These are phyloP conservation scores for Hipposideros armiger DNA, from an alignment of 2,113 vertebrate genomes.

Conservation along the genomic window DNA sequence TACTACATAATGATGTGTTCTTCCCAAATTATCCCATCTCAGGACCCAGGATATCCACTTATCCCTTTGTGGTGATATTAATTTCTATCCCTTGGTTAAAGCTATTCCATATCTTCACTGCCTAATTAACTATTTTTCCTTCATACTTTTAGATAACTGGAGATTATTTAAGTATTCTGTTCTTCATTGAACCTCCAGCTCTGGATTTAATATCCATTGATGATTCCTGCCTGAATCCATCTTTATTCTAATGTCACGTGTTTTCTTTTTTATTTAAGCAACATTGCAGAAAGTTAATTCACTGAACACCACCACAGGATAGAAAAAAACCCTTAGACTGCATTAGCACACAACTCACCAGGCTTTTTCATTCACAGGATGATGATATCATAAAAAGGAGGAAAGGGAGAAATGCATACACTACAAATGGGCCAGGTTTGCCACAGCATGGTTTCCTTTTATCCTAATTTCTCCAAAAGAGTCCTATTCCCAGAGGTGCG, in stretches of 20 bases:
- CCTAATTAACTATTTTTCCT: not conserved
- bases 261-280: conserved; percentile 30
- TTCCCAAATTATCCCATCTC: not conserved
- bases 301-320: not conserved
- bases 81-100: not conserved
- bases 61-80: not conserved
- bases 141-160: conserved; percentile 32
- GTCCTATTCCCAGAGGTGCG: conserved; percentile 30
- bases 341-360: not conserved
- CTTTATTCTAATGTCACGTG: not conserved
- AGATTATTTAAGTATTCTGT: not conserved
- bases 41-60: not conserved
- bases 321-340: not conserved
- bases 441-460: conserved; percentile 50
- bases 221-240: not conserved
- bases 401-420: not conserved
- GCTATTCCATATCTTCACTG: not conserved
- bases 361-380: conserved; percentile 13
- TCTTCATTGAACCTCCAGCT: not conserved
- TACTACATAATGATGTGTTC: not conserved
- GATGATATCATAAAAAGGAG: not conserved
- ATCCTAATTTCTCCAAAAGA: conserved; percentile 51
- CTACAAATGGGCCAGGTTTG: not conserved
- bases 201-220: not conserved
- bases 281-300: conserved; percentile 1